Evolutionary conservation across 1,140 invertebrate genomes (phyloP), one percentile per base, ranked within the genome.

Genomic region (Aphaenogaster rudis): DNA sequence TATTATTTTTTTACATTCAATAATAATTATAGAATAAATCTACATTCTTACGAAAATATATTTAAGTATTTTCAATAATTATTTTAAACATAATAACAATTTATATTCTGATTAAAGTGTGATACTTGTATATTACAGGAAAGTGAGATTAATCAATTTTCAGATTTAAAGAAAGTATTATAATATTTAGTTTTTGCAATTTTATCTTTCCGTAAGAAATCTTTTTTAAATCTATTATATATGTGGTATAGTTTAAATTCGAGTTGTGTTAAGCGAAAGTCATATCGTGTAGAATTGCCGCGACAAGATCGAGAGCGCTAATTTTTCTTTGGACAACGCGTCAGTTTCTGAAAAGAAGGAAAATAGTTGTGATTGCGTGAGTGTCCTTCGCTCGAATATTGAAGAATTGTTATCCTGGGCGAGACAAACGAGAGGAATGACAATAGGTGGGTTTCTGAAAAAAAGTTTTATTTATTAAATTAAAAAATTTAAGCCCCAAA

Each of bases 341-440:
- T 36, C 90, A 1, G n/a, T 81, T 42, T 59, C 69, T 5, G 74
- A 48, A 11, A 71, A 52, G 3, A 71, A 50, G 0, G 67, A 88
- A 28, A 87, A 54, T 28, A 36, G 87, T 7, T 93, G 88, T 54
- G 72, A 92, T 33, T 93, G 93, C 48, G 88, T 92, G 2, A 80
- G 54, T 52, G 71, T 72, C 2, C 48, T 94, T 9, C 67, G 71
- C 39, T 66, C 87, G 0, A 92, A 88, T 42, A 72, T 93, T 3
- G 64, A 0, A 2, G 57, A 81, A 0, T 13, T 94, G 6, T 57
- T 94, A 6, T 66, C 74, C 0, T 94, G 93, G 93, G 87, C 92
- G 69, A 79, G 69, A 28, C 61, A 89, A 5, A 17, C 42, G 3
- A 92, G 71, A 64, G 74, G 84, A 69, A 94, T 93, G 92, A 81